Base-by-base conservation (phyloP, 2,797 vertebrate species). In the Toxotes lorentzi region DNA sequence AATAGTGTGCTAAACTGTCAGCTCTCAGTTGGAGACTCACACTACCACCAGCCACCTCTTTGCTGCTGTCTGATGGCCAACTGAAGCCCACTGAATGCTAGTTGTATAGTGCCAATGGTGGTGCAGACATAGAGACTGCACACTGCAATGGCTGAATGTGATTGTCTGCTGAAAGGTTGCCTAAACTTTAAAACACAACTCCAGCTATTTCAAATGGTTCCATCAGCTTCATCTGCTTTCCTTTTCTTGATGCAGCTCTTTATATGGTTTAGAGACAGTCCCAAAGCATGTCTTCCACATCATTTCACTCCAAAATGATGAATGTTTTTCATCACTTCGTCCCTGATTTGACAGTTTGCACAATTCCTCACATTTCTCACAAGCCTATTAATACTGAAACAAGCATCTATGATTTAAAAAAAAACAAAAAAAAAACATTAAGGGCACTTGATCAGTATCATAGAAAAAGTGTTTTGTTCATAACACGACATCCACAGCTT, bases 1-100 rank as follows among this genome's bases (percentile, higher is more conserved):
- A 80, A 74, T n/a, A 56, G 30, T 27, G 23, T 34, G 50, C 57
- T 74, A 56, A 80, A 68, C 73, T 75, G 81, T 83, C 73, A 61
- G 66, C 53, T 54, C 77, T 80, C 41, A 13, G 84, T 35, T 43
- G 77, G 76, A 77, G 41, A 64, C 51, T 59, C 6, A 16, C 70
- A 54, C 30, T 43, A 30, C 17, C 64, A 65, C 4, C 69, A 8
- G 76, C 47, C 7, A 23, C 61, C 45, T 77, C 60, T 70, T 16
- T 59, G 65, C 84, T 59, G 66, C 56, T 76, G 64, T 73, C 64
- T 63, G 84, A 66, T 54, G 62, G 56, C 65, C 64, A 70, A 56
- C 38, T 21, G 14, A 12, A 72, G 16, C 59, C 51, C 34, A 12
- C 38, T 54, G 51, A 72, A 10, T 47, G 4, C 7, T 47, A 1